Evolutionary conservation across 2,113 vertebrate species (phyloP).

Genomic region (human): DNA sequence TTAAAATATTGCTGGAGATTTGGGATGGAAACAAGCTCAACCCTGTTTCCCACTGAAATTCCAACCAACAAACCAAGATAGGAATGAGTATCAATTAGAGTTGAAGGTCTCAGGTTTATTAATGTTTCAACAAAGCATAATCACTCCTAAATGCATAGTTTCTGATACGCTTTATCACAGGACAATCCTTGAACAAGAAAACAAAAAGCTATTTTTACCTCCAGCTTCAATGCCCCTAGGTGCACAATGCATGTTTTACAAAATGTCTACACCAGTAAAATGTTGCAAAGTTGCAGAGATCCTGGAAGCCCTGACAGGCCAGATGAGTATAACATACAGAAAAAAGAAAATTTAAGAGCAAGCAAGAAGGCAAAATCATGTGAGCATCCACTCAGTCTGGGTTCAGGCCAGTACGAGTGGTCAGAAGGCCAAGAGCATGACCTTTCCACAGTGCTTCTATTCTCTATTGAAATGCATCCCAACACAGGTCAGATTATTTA

Average conservation of each 20-base stretch:
- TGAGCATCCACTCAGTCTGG: background rate
- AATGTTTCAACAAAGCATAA: background rate
- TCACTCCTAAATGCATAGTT: background rate
- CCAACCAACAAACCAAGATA: background rate
- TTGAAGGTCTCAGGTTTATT: background rate
- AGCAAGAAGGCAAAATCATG: background rate
- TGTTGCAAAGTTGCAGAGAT: background rate
- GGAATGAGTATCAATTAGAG: background rate
- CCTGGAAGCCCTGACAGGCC: background rate
- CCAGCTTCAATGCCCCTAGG: background rate
- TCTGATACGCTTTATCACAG: background rate
- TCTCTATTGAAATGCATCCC: background rate
- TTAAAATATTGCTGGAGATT: background rate
- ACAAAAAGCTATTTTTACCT: background rate
- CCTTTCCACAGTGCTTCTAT: background rate
- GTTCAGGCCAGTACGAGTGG: background rate
- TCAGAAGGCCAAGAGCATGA: accelerated
- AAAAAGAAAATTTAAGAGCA: background rate
- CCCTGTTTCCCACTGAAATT: background rate
- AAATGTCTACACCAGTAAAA: background rate
- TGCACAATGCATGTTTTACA: accelerated
- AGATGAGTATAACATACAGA: background rate
- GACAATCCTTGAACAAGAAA: background rate
- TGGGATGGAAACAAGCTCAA: background rate
- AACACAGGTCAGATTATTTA: accelerated